phyloP scores from a whole-genome alignment of 2,888 invertebrate genomes.

The Epiperipatus broadwayi region DNA sequence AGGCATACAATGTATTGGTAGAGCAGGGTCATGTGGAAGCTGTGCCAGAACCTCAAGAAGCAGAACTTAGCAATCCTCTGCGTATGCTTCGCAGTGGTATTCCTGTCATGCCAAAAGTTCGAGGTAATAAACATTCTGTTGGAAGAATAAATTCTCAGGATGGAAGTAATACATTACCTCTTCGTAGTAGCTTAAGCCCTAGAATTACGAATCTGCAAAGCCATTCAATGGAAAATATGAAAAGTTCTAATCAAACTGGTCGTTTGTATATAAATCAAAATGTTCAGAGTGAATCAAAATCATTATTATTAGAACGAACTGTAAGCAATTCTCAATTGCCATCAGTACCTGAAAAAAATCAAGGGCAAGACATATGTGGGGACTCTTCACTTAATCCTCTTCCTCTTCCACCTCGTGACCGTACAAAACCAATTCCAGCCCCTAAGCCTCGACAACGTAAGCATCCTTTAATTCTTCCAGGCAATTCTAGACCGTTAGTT shows the following conservation, averaged over 20 bases:
- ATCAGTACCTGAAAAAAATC: too few relatives aligned
- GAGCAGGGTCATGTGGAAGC: conserved; percentile 41
- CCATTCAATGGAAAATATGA: too few relatives aligned
- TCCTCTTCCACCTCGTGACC: conserved; percentile 56
- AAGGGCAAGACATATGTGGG: too few relatives aligned
- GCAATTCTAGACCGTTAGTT: conserved; percentile 13
- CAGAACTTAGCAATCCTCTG: conserved; percentile 39
- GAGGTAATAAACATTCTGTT: conserved; percentile 33
- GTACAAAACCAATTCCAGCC: conserved; percentile 37
- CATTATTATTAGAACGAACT: too few relatives aligned
- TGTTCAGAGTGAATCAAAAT: too few relatives aligned
- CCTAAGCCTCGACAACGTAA: conserved; percentile 52
- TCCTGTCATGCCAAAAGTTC: conserved; percentile 37
- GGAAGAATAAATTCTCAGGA: too few relatives aligned
- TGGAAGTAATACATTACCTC: too few relatives aligned
- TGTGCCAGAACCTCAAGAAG: conserved; percentile 27
- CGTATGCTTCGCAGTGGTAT: conserved; percentile 40
- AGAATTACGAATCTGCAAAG: too few relatives aligned
- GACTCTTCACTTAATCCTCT: conserved; percentile 39
- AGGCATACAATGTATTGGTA: conserved; percentile 78
- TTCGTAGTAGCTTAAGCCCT: too few relatives aligned
- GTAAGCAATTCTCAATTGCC: too few relatives aligned
- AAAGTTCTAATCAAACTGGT: too few relatives aligned
- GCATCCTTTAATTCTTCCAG: conserved; percentile 55
- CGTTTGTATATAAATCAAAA: too few relatives aligned